Percentiles rank a stretch among this genome's conserved stretches.
phyloP scores from a whole-genome alignment of 2,888 invertebrate genomes.

The Orthosia gracilis region DNA sequence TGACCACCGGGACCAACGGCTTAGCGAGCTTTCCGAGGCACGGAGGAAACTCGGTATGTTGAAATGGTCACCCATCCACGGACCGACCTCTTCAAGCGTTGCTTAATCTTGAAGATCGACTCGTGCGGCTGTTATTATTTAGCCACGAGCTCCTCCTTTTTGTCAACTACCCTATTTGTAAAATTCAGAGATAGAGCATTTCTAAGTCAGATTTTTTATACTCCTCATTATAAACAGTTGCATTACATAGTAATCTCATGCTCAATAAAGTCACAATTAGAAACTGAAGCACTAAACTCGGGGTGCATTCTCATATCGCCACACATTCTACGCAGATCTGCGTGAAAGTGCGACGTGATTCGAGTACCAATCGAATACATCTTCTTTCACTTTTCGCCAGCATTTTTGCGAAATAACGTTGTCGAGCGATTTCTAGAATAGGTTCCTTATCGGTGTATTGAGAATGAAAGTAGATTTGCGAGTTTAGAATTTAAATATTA shows the following conservation, averaged over 20 bases:
- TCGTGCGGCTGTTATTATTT: too few relatives aligned
- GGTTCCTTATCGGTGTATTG: constrained; percentile 49
- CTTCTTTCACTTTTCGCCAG: constrained; percentile 80
- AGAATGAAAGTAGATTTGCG: constrained; percentile 56
- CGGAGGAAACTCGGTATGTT: too few relatives aligned
- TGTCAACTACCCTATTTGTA: too few relatives aligned
- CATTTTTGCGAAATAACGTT: constrained; percentile 75
- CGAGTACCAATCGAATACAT: constrained; percentile 69
- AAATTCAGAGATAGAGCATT: too few relatives aligned
- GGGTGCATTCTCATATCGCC: constrained; percentile 52
- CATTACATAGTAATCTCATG: constrained; percentile 1
- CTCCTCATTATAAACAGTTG: too few relatives aligned
- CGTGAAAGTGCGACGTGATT: constrained; percentile 79
- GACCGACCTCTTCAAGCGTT: too few relatives aligned
- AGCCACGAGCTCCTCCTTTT: too few relatives aligned
- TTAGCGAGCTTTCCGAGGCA: too few relatives aligned
- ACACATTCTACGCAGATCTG: constrained; percentile 59
- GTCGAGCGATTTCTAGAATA: constrained; percentile 70
- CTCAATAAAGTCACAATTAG: constrained; percentile 46
- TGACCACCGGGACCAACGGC: too few relatives aligned
- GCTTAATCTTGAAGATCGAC: too few relatives aligned
- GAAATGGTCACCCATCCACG: too few relatives aligned
- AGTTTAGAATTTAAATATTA: constrained; percentile 51
- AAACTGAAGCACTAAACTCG: constrained; percentile 48
- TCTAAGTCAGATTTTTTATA: too few relatives aligned